A percentile compares a stretch with the other conserved stretches of the same genome.
Evolutionary conservation across 2,797 vertebrate genomes (phyloP).

Genomic region (Echiichthys vipera): DNA sequence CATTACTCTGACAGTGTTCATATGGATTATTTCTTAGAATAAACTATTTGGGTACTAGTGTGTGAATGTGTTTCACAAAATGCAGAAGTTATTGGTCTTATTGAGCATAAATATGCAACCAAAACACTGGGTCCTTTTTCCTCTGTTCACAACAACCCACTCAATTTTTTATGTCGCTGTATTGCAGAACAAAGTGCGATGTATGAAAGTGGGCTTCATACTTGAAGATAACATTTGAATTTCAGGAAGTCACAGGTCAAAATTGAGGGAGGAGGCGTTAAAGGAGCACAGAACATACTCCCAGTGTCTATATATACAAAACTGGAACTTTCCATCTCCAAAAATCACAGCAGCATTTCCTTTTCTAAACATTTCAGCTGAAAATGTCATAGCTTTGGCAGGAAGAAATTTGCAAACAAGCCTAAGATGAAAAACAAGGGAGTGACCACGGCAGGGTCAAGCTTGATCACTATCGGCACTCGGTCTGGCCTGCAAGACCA

Average conservation of each 20-base stretch:
- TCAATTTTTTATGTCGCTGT: not conserved
- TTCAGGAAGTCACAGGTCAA: conserved; percentile 49
- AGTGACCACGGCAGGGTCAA: conserved; percentile 61
- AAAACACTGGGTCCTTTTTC: not conserved
- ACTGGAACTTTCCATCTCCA: conserved; percentile 63
- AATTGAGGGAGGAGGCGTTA: conserved; percentile 45
- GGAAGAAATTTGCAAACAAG: conserved; percentile 75
- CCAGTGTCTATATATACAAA: conserved; percentile 58
- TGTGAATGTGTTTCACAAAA: not conserved
- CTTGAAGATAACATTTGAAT: conserved; percentile 42
- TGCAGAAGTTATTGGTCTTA: not conserved
- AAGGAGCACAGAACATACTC: conserved; percentile 45
- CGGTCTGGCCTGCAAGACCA: conserved; percentile 26
- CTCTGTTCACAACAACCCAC: not conserved
- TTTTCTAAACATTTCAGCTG: conserved; percentile 70
- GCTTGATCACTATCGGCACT: conserved; percentile 59
- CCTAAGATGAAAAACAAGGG: conserved; percentile 74
- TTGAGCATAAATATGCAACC: not conserved
- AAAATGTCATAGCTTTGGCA: conserved; percentile 65
- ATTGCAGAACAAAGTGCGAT: conserved; percentile 28
- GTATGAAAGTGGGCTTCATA: not conserved
- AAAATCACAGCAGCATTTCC: conserved; percentile 76
- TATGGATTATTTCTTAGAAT: not conserved
- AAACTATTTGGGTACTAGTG: not conserved
- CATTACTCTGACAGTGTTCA: not conserved